Evolutionary conservation across 2,113 vertebrate species (phyloP), one percentile per base, ranked within the genome.

Genomic region (Ahaetulla prasina): DNA sequence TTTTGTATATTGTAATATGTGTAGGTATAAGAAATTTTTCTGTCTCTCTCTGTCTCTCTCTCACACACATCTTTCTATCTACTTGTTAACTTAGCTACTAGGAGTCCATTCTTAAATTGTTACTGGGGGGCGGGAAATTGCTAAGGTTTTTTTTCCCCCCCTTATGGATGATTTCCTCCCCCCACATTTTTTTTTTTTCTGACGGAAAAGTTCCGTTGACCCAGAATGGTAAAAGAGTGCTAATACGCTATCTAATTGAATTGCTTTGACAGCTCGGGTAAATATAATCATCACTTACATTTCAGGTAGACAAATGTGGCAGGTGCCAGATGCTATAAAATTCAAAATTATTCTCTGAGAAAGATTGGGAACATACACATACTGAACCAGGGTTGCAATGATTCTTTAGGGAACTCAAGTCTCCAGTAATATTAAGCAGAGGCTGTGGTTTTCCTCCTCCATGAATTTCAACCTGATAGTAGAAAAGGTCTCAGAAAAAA

Each of bases 271-370:
- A 80, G 47, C 89, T 25, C 53, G 2, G 35, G 68, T 84, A 53
- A 90, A 90, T 84, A 84, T 53, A 84, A 84, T 54, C 68, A 90
- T 84, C 89, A 84, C 89, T 90, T 50, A 84, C 49, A 84, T 85
- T 90, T 54, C 89, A 84, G 68, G 35, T 54, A 85, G 89, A 90
- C 50, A 90, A 85, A 84, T 54, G 50, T 53, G 68, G 80, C 49
- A 90, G n/a, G 47, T 84, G 89, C 55, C 63, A 54, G 22, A 54
- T 84, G 89, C 35, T 53, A 90, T 90, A 74, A 84, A 85, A 90
- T 84, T 53, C 50, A 54, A 85, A 53, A 90, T 85, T 84, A 74
- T 85, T 43, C 49, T 80, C 23, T 1, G 23, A 52, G 68, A 54
- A 53, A 52, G 22, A 39, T 84, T 3, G 35, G 80, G 35, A 84